Conservation (phyloP, 2,113 vertebrate genomes). For the Laticauda colubrina region DNA sequence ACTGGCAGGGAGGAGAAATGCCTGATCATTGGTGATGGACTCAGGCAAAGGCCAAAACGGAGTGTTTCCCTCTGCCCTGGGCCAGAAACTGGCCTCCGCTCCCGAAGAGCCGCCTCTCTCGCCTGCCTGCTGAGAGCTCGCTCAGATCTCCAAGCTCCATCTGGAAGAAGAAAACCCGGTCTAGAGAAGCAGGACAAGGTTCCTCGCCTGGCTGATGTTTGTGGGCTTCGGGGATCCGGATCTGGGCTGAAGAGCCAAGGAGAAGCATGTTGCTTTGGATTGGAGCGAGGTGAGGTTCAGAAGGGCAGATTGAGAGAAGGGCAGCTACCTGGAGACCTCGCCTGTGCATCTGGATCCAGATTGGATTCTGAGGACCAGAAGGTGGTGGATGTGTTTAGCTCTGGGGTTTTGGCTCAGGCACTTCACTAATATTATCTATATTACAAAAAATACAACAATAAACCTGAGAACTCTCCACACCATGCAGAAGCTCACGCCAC, state of each 20-base stretch:
- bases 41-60: neutral
- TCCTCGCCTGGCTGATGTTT: neutral
- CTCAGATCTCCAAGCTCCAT: neutral
- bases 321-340: conserved; percentile 9
- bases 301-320: neutral
- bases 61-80: neutral
- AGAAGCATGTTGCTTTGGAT: neutral
- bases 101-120: neutral
- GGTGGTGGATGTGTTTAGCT: conserved; percentile 8
- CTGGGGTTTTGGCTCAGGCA: conserved; percentile 9
- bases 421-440: conserved; percentile 19
- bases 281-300: neutral
- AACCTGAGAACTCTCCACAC: neutral
- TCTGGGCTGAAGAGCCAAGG: neutral
- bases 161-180: neutral
- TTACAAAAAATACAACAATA: conserved; percentile 16
- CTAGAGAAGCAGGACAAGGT: neutral
- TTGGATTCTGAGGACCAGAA: neutral
- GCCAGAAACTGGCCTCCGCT: neutral
- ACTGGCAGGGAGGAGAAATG: neutral
- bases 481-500: neutral
- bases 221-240: neutral
- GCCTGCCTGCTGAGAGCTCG: neutral
- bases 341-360: conserved; percentile 1
- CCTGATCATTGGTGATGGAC: neutral